These are phyloP conservation scores for Ceratothoa steindachneri DNA, from an alignment of 2,888 invertebrate species.

Conservation along the genomic window DNA sequence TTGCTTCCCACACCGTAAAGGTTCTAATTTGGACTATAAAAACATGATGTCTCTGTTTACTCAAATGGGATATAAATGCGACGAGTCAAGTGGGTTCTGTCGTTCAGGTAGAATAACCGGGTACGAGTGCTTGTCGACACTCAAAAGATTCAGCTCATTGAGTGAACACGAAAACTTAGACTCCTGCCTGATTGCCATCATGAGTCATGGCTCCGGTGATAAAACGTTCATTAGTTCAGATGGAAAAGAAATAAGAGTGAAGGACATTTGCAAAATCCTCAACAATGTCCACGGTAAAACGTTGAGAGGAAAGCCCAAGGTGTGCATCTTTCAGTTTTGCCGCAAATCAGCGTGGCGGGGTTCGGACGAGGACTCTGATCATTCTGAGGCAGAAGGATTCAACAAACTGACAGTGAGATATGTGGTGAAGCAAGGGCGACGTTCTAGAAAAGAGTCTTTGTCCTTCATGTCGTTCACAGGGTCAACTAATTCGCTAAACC, in stretches of 20 bases:
- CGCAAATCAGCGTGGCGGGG: background rate
- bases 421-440: background rate
- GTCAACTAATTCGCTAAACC: background rate
- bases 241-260: constrained; percentile 27
- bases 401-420: no score
- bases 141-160: constrained; percentile 21
- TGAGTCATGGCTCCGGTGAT: constrained; percentile 39
- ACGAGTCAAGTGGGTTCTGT: constrained; percentile 21
- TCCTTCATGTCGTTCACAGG: background rate
- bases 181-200: constrained; percentile 38
- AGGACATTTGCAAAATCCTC: constrained; percentile 32
- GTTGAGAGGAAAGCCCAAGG: constrained; percentile 35
- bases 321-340: constrained; percentile 43
- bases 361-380: background rate
- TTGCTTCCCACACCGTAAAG: constrained; percentile 15
- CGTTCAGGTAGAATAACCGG: constrained; percentile 26
- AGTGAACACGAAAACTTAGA: constrained; percentile 19
- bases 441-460: background rate
- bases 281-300: constrained; percentile 31
- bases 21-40: constrained; percentile 27
- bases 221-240: constrained; percentile 40
- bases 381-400: background rate
- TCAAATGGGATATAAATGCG: constrained; percentile 32
- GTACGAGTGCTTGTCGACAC: constrained; percentile 12
- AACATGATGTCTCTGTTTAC: constrained; percentile 33